phyloP scores from a whole-genome alignment of 2,888 invertebrate species.

The Drosophila imparisetae region DNA sequence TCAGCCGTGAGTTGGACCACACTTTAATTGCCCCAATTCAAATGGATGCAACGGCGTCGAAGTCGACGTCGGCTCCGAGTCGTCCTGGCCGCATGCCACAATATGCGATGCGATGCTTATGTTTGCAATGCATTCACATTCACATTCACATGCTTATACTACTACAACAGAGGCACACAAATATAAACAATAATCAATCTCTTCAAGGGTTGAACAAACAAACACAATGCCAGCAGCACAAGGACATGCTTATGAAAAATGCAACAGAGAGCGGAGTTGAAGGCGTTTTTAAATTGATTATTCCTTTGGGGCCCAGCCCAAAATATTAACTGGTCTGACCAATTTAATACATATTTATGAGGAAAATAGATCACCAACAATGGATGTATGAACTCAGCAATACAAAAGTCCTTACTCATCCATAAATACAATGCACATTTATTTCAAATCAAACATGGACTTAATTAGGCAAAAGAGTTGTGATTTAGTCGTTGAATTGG shows the following conservation, averaged over 20 bases:
- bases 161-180: slow-evolving; percentile 48
- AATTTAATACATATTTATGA: slow-evolving; percentile 78
- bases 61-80: slow-evolving; percentile 10
- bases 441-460: neutral
- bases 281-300: slow-evolving; percentile 80
- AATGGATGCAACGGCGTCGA: slow-evolving; percentile 54
- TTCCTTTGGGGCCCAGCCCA: slow-evolving; percentile 56
- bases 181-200: slow-evolving; percentile 83
- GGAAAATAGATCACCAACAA: slow-evolving; percentile 64
- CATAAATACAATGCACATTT: neutral
- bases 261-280: slow-evolving; percentile 53
- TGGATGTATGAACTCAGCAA: slow-evolving; percentile 13
- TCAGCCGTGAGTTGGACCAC: slow-evolving; percentile 65
- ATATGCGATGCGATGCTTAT: slow-evolving; percentile 52
- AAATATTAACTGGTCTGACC: slow-evolving; percentile 24
- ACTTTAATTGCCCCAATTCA: slow-evolving; percentile 82
- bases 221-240: slow-evolving; percentile 62
- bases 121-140: slow-evolving; percentile 72
- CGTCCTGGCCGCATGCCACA: slow-evolving; percentile 65
- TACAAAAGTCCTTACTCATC: neutral
- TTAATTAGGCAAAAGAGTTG: neutral
- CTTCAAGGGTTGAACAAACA: slow-evolving; percentile 79
- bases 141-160: slow-evolving; percentile 50
- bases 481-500: neutral
- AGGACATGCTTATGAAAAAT: slow-evolving; percentile 73